Base-by-base conservation (phyloP, 2,888 invertebrate species). In the Frankliniella intonsa region DNA sequence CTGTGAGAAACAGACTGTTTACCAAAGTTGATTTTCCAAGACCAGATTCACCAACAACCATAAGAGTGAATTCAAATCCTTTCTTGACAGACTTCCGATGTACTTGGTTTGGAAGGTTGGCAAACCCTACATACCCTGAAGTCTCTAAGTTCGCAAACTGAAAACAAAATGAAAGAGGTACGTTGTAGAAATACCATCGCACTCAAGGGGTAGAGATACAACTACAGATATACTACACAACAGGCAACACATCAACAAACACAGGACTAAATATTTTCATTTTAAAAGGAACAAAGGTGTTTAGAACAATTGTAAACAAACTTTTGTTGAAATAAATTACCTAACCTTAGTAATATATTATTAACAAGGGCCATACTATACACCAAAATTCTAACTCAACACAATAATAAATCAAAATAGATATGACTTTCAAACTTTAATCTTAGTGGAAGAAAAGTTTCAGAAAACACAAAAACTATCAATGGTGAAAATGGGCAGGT, bases 61-160 rank as follows among this genome's bases (percentile, higher is more conserved):
- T 98, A 17, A 98, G 89, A 0, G 98, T 98, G 88, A 98, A 98
- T 89, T 98, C 98, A 87, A 98, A 98, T 38, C 98, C 98, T 87
- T 97, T 98, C 88, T 98, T 98, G 82, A 98, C 98, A 0, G 97
- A 97, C 89, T 98, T 98, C 84, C 98, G 91, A 88, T 98, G 97
- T 50, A 98, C 97, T 89, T 98, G 98, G 89, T 98, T 97, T 1
- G 98, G 98, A 69, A 98, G 89, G 90, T 98, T 98, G 81, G 97
- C 98, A 89, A 97, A 97, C 5, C 97, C 97, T 65, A 97, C 91
- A 89, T 97, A 98, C 38, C 95, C 95, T 51, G 95, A 94, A 0
- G 95, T 94, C 88, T 95, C 95, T 85, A 95, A 88, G 86, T 93
- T 94, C 81, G 95, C 93, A 89, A 95, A 96, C 95, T 95, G 88